These are phyloP conservation scores for Procavia capensis DNA, from an alignment of 2,113 vertebrate genomes.

Conservation along the genomic window DNA sequence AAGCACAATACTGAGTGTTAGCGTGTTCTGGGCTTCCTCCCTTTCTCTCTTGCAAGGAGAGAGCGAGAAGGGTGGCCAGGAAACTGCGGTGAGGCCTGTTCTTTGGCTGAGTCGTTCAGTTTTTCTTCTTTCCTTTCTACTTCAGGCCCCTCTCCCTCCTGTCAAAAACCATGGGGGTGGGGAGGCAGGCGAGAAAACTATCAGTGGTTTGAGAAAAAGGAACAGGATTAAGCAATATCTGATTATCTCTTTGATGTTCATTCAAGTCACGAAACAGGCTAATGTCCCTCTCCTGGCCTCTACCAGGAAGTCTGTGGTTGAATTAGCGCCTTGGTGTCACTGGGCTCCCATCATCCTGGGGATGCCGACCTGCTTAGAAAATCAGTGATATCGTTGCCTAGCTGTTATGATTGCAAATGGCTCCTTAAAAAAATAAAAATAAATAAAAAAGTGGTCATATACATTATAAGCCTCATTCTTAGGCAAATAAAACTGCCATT, in stretches of 20 bases:
- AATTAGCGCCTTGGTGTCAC: background rate
- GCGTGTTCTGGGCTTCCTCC: background rate
- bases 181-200: background rate
- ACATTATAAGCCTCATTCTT: background rate
- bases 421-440: background rate
- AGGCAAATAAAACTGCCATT: constrained; percentile 5
- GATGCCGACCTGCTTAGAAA: background rate
- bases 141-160: background rate
- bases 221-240: constrained; percentile 37
- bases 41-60: background rate
- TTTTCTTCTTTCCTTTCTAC: background rate
- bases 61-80: background rate
- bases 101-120: constrained; percentile 10
- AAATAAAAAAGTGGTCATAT: background rate
- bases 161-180: background rate
- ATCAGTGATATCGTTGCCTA: background rate
- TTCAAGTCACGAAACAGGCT: background rate
- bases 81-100: constrained; percentile 23
- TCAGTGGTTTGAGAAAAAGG: constrained; percentile 48
- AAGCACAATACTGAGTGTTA: no score
- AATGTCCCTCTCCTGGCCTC: background rate
- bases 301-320: constrained; percentile 52
- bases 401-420: background rate
- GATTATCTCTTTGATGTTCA: constrained; percentile 30
- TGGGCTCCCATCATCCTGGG: background rate